Evolutionary conservation across 2,113 vertebrate genomes (phyloP).

Genomic region (Rhegmatorhina hoffmannsi): DNA sequence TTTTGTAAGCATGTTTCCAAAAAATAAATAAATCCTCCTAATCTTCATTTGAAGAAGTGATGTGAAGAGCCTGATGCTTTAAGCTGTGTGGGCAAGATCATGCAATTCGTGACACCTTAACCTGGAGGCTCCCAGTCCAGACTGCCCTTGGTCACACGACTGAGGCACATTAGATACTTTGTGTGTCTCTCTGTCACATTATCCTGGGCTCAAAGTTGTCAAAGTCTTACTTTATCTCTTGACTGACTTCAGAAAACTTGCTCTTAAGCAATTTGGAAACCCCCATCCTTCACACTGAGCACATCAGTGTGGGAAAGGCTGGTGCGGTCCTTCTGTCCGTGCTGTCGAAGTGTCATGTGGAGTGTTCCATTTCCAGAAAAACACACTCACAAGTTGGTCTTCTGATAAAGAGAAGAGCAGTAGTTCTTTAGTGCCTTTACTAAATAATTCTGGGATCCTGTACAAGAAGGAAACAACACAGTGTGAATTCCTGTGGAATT

Average conservation of each 20-base stretch:
- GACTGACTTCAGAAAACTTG: neutral
- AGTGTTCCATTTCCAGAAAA: neutral
- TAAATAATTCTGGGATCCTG: neutral
- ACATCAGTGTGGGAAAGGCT: neutral
- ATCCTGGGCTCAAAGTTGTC: neutral
- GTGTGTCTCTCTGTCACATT: neutral
- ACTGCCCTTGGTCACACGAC: accelerated
- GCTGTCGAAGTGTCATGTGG: neutral
- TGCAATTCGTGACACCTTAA: neutral
- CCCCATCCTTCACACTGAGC: neutral
- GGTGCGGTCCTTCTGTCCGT: neutral
- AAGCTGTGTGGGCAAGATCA: neutral
- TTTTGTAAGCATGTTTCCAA: slow-evolving; percentile 15
- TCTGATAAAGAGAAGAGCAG: neutral
- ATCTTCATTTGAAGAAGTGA: neutral
- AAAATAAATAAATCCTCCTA: slow-evolving; percentile 5
- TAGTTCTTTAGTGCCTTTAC: neutral
- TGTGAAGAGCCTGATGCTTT: neutral
- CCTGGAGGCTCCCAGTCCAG: neutral
- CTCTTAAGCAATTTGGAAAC: neutral
- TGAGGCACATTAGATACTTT: neutral
- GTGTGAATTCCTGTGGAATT: neutral
- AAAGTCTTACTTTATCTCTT: neutral
- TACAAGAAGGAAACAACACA: neutral
- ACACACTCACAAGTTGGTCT: neutral